Percentiles rank a stretch among this genome's conserved stretches.
Evolutionary conservation across 2,113 vertebrate genomes (phyloP).

Genomic region (Thunnus maccoyii): DNA sequence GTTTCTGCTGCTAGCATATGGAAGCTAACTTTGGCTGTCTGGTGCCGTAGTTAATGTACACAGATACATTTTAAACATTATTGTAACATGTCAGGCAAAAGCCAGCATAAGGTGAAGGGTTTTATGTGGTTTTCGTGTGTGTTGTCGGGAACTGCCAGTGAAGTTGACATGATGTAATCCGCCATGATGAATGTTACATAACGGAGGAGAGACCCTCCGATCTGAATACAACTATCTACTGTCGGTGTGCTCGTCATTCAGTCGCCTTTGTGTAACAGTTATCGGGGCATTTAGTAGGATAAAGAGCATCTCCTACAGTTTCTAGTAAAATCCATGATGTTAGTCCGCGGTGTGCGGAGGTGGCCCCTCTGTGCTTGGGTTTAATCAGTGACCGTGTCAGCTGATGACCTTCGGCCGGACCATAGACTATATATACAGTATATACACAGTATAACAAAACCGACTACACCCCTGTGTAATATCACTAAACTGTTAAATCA

Average conservation of each 20-base stretch:
- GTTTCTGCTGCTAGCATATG: not conserved
- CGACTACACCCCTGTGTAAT: too few relatives aligned
- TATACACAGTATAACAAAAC: too few relatives aligned
- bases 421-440: too few relatives aligned
- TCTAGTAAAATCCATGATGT: conserved; percentile 14
- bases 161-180: not conserved
- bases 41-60: not conserved
- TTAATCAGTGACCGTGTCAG: too few relatives aligned
- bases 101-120: fast-evolving
- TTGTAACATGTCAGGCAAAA: not conserved
- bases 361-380: not conserved
- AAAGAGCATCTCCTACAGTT: not conserved
- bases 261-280: not conserved
- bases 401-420: too few relatives aligned
- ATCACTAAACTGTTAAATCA: too few relatives aligned
- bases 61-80: not conserved
- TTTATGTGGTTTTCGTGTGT: not conserved
- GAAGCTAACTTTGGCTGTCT: not conserved
- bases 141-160: not conserved
- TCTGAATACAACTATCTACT: not conserved
- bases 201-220: not conserved
- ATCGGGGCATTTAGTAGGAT: too few relatives aligned
- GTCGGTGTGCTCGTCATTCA: fast-evolving
- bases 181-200: conserved; percentile 19
- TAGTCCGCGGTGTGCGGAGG: not conserved